Conservation (phyloP, 1,140 invertebrate species). For the Solenopsis invicta region DNA sequence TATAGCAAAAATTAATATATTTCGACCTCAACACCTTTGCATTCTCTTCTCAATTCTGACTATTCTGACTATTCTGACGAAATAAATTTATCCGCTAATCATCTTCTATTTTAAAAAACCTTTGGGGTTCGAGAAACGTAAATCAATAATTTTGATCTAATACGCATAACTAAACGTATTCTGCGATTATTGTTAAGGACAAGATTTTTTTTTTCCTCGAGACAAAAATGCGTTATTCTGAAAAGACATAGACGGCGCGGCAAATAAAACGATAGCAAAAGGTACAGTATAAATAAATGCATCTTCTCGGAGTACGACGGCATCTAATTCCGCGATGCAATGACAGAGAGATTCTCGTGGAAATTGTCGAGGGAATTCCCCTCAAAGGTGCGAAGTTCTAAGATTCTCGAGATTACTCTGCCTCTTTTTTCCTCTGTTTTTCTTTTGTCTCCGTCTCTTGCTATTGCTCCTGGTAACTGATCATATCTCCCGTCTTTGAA, state of each 20-base stretch:
- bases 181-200: not conserved
- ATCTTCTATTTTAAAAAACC: not conserved
- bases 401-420: slow-evolving; percentile 20
- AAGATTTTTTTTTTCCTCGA: not conserved
- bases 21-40: not conserved
- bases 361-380: not conserved
- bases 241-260: not conserved
- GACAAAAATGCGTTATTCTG: not conserved
- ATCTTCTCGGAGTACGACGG: not conserved
- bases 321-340: slow-evolving; percentile 26
- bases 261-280: not conserved
- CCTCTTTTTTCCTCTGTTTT: not conserved
- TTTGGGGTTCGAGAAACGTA: not conserved
- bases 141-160: not conserved
- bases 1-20: slow-evolving; percentile 17
- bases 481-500: slow-evolving; percentile 43
- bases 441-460: not conserved
- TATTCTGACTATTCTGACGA: not conserved
- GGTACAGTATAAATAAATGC: not conserved
- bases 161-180: not conserved
- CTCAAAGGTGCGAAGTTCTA: slow-evolving; percentile 30
- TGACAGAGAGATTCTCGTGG: not conserved
- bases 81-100: not conserved
- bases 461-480: slow-evolving; percentile 16
- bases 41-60: not conserved